Percentiles rank a stretch among this genome's conserved stretches.
phyloP scores from a whole-genome alignment of 2,797 vertebrate genomes.

The Channa striata region DNA sequence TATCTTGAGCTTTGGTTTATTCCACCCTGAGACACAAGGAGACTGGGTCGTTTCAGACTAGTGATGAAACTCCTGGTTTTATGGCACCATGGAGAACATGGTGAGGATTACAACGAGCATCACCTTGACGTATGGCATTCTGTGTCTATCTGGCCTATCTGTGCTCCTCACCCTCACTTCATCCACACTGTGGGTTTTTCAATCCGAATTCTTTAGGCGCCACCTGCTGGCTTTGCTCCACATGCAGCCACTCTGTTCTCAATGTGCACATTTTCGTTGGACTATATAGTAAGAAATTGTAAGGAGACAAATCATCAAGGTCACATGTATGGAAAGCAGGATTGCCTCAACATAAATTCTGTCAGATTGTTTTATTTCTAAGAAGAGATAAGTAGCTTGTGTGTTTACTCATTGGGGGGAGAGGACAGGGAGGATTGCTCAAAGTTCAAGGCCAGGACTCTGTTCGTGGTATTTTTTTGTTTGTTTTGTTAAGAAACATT shows the following conservation, averaged over 20 bases:
- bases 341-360: neutral
- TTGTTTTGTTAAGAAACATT: neutral
- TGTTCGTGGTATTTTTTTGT: conserved; percentile 3
- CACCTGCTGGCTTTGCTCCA: conserved; percentile 74
- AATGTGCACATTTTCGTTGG: no score
- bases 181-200: conserved; percentile 2
- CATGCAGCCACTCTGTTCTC: neutral
- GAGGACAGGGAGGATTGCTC: conserved; percentile 10
- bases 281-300: neutral
- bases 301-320: neutral
- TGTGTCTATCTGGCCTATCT: neutral
- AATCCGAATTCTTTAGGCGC: conserved; percentile 62
- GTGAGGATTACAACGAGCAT: neutral
- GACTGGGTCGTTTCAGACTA: conserved; percentile 16
- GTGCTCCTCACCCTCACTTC: conserved; percentile 1
- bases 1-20: conserved; percentile 55
- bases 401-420: conserved; percentile 24
- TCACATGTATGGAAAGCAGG: neutral
- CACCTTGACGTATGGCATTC: neutral
- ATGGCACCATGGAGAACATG: neutral
- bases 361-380: neutral
- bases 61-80: conserved; percentile 27
- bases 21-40: conserved; percentile 36
- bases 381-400: neutral
- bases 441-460: conserved; percentile 38